phyloP scores from a whole-genome alignment of 2,113 vertebrate species.

The Helogale parvula region DNA sequence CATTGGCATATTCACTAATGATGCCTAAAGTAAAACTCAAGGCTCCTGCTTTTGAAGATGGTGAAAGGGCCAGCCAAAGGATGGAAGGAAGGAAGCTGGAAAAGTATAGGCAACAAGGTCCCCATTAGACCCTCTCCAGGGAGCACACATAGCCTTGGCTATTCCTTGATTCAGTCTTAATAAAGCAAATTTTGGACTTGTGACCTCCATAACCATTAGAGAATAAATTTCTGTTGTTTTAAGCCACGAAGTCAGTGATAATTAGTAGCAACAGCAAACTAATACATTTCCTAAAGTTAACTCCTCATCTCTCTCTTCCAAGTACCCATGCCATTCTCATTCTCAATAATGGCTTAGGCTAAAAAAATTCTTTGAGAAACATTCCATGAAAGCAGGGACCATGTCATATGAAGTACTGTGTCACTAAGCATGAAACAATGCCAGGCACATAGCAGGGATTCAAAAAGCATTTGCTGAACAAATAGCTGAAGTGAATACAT shows the following conservation, averaged over 20 bases:
- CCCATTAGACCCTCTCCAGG: not conserved
- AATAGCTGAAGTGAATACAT: not conserved
- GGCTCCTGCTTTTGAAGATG: not conserved
- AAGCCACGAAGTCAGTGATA: not conserved
- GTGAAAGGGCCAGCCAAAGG: not conserved
- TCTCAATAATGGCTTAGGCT: not conserved
- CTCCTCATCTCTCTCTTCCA: not conserved
- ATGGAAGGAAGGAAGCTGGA: not conserved
- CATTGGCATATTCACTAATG: not conserved
- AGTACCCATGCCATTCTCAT: not conserved
- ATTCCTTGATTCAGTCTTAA: not conserved
- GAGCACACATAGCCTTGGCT: accelerated
- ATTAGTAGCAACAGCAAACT: not conserved
- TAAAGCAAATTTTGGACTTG: not conserved
- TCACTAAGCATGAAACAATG: not conserved
- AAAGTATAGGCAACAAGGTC: not conserved
- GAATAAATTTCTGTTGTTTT: not conserved
- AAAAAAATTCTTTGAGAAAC: not conserved
- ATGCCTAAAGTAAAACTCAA: not conserved
- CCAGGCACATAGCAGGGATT: not conserved
- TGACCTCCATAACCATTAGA: not conserved
- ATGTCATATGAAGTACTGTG: not conserved
- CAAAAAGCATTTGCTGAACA: not conserved
- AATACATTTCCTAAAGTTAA: not conserved
- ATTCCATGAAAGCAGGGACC: not conserved